Conservation (phyloP, 2,113 vertebrate genomes). For the Tauraco erythrolophus region DNA sequence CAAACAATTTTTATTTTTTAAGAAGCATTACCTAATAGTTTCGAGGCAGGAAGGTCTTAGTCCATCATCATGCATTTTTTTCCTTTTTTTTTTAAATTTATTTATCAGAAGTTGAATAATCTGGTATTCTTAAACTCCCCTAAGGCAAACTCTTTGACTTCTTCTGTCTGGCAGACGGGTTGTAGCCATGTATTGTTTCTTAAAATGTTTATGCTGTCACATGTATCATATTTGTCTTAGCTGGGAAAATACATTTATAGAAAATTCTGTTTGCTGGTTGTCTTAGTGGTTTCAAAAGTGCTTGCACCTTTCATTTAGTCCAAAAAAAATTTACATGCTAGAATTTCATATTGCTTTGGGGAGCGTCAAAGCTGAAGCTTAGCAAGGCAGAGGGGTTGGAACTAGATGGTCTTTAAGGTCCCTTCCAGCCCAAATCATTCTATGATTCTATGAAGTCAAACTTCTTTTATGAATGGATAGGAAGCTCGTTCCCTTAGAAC, state of each 20-base stretch:
- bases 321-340: not conserved
- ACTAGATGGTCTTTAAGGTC: too few species aligned
- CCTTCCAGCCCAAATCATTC: too few species aligned
- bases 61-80: not conserved
- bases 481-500: not conserved
- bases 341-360: slow-evolving; percentile 4
- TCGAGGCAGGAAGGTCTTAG: not conserved
- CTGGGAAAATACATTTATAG: not conserved
- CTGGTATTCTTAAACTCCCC: slow-evolving; percentile 2
- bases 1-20: not conserved
- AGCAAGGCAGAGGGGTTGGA: not conserved
- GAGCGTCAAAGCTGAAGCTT: slow-evolving; percentile 18
- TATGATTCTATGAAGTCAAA: not conserved
- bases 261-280: slow-evolving; percentile 36
- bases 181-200: slow-evolving; percentile 27
- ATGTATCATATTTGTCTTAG: not conserved
- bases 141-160: not conserved
- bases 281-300: not conserved
- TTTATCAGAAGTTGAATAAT: slow-evolving; percentile 30
- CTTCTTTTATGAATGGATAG: not conserved
- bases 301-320: slow-evolving; percentile 4
- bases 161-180: not conserved
- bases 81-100: not conserved
- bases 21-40: not conserved
- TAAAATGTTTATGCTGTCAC: slow-evolving; percentile 21